These are phyloP conservation scores for Cossypha dichroa DNA, from an alignment of 2,797 vertebrate genomes.

Conservation along the genomic window DNA sequence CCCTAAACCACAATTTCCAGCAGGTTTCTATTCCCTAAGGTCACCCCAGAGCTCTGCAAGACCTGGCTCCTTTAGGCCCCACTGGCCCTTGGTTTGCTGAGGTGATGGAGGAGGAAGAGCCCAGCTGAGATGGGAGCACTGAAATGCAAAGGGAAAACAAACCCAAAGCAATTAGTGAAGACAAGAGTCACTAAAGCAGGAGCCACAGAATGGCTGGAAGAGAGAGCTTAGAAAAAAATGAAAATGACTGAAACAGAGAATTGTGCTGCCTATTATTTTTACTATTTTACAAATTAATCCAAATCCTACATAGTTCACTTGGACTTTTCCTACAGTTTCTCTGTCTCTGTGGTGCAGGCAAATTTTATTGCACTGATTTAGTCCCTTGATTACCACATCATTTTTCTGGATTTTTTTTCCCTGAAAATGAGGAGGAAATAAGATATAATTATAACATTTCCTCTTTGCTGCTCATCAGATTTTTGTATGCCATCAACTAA, in stretches of 20 bases:
- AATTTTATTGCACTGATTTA: neutral
- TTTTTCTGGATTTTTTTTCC: neutral
- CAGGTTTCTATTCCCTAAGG: fast-evolving
- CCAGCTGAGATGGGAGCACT: neutral
- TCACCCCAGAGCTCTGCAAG: neutral
- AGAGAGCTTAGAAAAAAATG: neutral
- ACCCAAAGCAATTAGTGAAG: neutral
- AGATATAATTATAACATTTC: neutral
- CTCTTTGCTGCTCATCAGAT: neutral
- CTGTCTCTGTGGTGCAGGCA: neutral
- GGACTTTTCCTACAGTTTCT: neutral
- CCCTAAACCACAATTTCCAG: neutral
- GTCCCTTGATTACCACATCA: neutral
- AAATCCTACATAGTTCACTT: neutral
- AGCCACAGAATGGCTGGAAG: neutral
- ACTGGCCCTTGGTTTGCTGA: neutral
- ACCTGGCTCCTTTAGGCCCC: neutral
- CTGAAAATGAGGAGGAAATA: neutral
- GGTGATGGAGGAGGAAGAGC: neutral
- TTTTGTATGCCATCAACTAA: slow-evolving; percentile 3
- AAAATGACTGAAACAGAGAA: neutral
- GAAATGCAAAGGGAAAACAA: neutral
- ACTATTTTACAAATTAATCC: neutral
- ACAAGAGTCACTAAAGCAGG: neutral
- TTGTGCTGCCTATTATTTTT: neutral